These are phyloP conservation scores for Hydroisotoma schaefferi DNA, from an alignment of 2,888 invertebrate species.

Conservation along the genomic window DNA sequence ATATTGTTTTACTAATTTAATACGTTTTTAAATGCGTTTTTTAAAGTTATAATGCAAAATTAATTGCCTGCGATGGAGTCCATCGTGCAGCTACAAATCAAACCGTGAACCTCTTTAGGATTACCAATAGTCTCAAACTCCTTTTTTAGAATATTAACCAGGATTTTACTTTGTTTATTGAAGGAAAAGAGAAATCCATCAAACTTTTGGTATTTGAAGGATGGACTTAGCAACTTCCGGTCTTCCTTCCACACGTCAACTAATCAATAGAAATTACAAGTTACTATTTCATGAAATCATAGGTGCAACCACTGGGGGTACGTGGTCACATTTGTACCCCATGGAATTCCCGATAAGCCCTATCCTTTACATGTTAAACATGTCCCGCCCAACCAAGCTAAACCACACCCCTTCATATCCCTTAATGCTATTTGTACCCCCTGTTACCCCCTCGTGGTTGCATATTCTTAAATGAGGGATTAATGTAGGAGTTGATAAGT, in stretches of 20 bases:
- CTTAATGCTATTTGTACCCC: too few species aligned
- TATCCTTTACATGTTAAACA: too few species aligned
- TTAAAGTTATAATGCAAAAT: not conserved
- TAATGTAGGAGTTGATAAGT: too few species aligned
- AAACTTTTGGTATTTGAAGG: constrained; percentile 17
- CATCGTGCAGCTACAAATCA: not conserved
- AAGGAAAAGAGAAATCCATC: constrained; percentile 5
- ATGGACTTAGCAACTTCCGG: constrained; percentile 17
- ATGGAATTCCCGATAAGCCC: too few species aligned
- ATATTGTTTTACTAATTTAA: not conserved
- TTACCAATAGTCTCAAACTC: not conserved
- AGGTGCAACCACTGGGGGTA: too few species aligned
- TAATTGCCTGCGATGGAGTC: not conserved
- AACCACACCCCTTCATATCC: too few species aligned
- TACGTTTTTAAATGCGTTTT: not conserved
- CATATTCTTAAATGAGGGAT: too few species aligned
- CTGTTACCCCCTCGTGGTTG: too few species aligned
- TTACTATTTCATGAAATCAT: too few species aligned
- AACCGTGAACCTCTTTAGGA: not conserved
- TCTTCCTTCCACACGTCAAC: constrained; percentile 14
- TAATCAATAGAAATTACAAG: not conserved
- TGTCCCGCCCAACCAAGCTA: too few species aligned
- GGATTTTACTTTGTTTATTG: constrained; percentile 5
- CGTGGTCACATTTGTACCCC: too few species aligned
- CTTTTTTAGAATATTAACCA: not conserved